These are phyloP conservation scores for Bombus consobrinus DNA, from an alignment of 1,140 invertebrate genomes.

Conservation along the genomic window DNA sequence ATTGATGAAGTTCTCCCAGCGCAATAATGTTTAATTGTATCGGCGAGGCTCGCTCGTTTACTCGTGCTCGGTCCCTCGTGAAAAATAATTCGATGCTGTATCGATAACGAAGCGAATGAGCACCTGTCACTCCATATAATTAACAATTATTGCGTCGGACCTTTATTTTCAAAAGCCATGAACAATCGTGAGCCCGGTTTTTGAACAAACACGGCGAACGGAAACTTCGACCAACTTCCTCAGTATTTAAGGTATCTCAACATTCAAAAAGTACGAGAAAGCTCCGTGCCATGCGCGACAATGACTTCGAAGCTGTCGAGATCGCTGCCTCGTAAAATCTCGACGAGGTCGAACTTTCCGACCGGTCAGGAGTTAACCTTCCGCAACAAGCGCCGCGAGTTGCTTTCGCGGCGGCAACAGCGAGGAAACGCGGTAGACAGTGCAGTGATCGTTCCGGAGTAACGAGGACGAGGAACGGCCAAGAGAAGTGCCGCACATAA, in stretches of 20 bases:
- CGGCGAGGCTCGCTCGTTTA: not conserved
- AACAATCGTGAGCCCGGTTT: not conserved
- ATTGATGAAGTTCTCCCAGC: conserved; percentile 20
- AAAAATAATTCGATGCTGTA: conserved; percentile 4
- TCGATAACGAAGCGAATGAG: not conserved
- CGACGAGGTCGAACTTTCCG: conserved; percentile 78
- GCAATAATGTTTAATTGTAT: conserved; percentile 31
- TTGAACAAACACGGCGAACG: not conserved
- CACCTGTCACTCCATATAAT: conserved; percentile 1
- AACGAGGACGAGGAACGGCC: conserved; percentile 55
- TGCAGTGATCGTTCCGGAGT: conserved; percentile 45
- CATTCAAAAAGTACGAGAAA: not conserved
- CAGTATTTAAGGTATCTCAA: no score
- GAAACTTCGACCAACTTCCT: no score
- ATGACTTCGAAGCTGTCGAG: not conserved
- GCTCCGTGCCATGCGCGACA: not conserved
- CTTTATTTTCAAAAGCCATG: not conserved
- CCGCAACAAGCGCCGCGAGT: conserved; percentile 69
- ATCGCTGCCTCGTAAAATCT: conserved; percentile 71
- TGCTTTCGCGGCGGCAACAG: conserved; percentile 20
- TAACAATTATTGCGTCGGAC: not conserved
- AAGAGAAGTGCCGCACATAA: conserved; percentile 15
- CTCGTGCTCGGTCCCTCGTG: not conserved
- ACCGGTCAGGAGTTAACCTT: conserved; percentile 76
- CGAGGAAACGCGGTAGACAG: conserved; percentile 8